phyloP scores from a whole-genome alignment of 2,113 vertebrate genomes.

The Urocynchramus pylzowi region DNA sequence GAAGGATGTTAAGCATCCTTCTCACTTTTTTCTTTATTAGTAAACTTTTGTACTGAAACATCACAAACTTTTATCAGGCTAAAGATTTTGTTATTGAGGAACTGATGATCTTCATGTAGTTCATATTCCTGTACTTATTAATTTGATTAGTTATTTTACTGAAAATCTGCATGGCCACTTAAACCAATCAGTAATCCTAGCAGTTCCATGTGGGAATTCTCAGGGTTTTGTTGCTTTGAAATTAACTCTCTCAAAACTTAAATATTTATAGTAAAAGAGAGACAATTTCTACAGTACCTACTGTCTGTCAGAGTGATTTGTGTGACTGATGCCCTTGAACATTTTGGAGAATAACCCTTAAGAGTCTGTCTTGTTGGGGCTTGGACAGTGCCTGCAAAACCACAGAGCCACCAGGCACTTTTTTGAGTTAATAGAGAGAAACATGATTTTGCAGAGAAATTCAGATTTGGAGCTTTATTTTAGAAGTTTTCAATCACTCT shows the following conservation, averaged over 20 bases:
- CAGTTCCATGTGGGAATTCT: background rate
- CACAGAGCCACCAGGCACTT: accelerated
- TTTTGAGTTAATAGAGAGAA: background rate
- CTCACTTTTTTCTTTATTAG: background rate
- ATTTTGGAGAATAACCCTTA: background rate
- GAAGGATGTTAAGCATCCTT: background rate
- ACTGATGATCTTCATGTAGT: background rate
- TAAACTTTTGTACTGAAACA: background rate
- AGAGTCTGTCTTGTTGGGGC: background rate
- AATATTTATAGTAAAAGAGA: background rate
- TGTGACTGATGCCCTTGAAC: background rate
- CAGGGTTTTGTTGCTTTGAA: background rate
- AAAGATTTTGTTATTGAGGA: background rate
- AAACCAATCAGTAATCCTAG: background rate
- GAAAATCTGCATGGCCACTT: background rate
- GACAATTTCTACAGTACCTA: background rate
- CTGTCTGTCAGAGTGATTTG: background rate
- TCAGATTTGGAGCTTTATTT: background rate
- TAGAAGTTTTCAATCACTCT: background rate
- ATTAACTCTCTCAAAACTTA: background rate
- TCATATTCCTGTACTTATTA: background rate
- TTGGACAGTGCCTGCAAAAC: background rate
- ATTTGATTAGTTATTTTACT: background rate
- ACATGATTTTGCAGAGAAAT: background rate
- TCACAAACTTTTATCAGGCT: background rate